Evolutionary conservation across 2,113 vertebrate species (phyloP), one percentile per base, ranked within the genome.

Genomic region (Rana temporaria): DNA sequence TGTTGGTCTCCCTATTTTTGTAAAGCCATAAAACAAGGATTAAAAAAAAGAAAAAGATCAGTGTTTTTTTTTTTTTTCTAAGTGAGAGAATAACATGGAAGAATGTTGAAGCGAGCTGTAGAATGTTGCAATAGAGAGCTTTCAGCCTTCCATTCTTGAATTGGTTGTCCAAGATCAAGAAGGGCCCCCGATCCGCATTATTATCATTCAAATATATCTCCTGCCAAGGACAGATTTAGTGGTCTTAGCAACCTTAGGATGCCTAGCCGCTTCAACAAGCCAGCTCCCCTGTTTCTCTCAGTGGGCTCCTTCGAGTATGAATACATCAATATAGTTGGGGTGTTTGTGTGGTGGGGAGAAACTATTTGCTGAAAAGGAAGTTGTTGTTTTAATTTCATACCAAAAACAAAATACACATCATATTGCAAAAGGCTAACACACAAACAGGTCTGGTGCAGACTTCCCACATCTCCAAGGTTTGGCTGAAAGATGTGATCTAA

Each of bases 71-170:
- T 70, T 70, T 52, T 71, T 70, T 11, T 73, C 30, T 14, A 19
- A 4, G 15, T 34, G 30, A 17, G 30, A 60, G 53, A n/a, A 22
- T 17, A n/a, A 32, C 26, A 3, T 6, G 9, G 1, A 42, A 12
- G 71, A 34, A 74, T 75, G 55, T 42, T 32, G 32, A 26, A 17
- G 15, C 12, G 30, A 38, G 56, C 30, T 88, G 90, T 92, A 89
- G 89, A 91, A 92, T 85, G 82, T 85, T 90, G 91, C 92, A 91
- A 81, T 87, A 30, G 24, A 66, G 89, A 32, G 4, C 18, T 42
- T 20, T 59, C 24, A 34, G 11, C 18, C 26, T 66, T 59, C 24
- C 55, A 38, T 68, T 56, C 69, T 79, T 56, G 48, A 59, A 66
- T 56, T 79, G 64, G 52, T 32, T 22, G 30, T 68, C 30, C 63